Conservation (phyloP, 2,113 vertebrate genomes). For the Pyxicephalus adspersus region DNA sequence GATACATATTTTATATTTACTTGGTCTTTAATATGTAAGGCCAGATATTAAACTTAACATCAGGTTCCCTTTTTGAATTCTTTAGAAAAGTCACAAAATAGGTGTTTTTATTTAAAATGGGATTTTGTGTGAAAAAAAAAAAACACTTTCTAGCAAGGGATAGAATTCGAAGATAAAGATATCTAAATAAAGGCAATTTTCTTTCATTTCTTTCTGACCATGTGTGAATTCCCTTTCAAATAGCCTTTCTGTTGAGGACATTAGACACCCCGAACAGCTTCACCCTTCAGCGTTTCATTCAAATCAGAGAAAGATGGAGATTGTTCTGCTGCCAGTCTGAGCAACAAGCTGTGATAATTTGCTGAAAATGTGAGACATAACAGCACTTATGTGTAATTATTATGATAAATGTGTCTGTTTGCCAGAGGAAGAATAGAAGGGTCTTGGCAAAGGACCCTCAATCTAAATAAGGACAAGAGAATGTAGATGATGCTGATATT, state of each 20-base stretch:
- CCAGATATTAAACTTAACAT: too few species aligned
- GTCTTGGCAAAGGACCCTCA: conserved; percentile 35
- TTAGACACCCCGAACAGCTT: not conserved
- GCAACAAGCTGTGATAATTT: conserved; percentile 56
- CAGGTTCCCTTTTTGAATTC: too few species aligned
- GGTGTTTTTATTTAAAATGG: too few species aligned
- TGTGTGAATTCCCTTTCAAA: conserved; percentile 11
- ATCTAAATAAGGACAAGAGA: conserved; percentile 50
- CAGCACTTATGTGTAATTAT: conserved; percentile 57
- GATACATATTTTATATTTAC: too few species aligned
- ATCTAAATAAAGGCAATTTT: not conserved
- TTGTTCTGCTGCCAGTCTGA: conserved; percentile 48
- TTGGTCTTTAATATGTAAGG: too few species aligned
- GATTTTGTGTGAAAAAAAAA: not conserved
- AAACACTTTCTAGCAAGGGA: not conserved
- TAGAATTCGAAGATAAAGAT: not conserved
- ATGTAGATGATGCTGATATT: conserved; percentile 28
- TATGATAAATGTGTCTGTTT: conserved; percentile 52
- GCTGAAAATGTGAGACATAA: conserved; percentile 50
- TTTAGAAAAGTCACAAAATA: too few species aligned
- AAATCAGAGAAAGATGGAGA: conserved; percentile 48
- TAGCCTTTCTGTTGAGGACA: conserved; percentile 28
- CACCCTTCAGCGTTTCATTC: conserved; percentile 46
- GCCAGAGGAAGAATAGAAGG: conserved; percentile 44
- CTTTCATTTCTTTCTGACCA: not conserved